phyloP scores from a whole-genome alignment of 2,797 vertebrate species.

The Cossypha caffra region DNA sequence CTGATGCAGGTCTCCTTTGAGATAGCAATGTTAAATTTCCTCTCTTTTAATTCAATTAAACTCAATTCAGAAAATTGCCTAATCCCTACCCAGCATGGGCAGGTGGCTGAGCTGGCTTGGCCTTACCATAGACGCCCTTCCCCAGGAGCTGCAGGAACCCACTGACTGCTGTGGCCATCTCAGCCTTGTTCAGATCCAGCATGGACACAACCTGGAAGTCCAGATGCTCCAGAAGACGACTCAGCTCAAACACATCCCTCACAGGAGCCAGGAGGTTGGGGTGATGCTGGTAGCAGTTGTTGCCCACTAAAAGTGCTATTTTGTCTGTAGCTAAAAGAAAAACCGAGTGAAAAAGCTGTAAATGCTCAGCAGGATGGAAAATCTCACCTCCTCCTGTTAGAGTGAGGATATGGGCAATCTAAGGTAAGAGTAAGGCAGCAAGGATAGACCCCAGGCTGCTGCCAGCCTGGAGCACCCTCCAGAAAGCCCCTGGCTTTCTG shows the following conservation, averaged over 20 bases:
- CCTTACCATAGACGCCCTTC: constrained; percentile 86
- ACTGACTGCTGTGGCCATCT: constrained; percentile 82
- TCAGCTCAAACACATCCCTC: constrained; percentile 86
- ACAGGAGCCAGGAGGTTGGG: constrained; percentile 84
- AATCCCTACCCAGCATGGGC: background rate
- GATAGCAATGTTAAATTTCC: background rate
- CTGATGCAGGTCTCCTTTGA: background rate
- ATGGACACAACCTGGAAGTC: constrained; percentile 88
- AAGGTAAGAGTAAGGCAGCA: background rate
- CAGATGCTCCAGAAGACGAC: constrained; percentile 81
- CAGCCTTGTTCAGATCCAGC: constrained; percentile 84
- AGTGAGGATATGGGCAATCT: background rate
- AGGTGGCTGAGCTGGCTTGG: background rate
- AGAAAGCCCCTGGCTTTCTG: background rate
- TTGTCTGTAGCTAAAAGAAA: constrained; percentile 84
- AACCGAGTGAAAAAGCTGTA: background rate
- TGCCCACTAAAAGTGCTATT: constrained; percentile 88
- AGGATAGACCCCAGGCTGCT: background rate
- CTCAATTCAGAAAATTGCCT: background rate
- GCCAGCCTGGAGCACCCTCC: background rate
- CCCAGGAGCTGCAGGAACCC: constrained; percentile 85
- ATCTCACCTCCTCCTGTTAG: background rate
- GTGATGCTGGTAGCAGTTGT: constrained; percentile 84
- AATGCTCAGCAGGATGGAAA: background rate
- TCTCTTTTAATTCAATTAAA: background rate